Evolutionary conservation across 2,888 invertebrate species (phyloP).

Genomic region (Cephonodes hylas): DNA sequence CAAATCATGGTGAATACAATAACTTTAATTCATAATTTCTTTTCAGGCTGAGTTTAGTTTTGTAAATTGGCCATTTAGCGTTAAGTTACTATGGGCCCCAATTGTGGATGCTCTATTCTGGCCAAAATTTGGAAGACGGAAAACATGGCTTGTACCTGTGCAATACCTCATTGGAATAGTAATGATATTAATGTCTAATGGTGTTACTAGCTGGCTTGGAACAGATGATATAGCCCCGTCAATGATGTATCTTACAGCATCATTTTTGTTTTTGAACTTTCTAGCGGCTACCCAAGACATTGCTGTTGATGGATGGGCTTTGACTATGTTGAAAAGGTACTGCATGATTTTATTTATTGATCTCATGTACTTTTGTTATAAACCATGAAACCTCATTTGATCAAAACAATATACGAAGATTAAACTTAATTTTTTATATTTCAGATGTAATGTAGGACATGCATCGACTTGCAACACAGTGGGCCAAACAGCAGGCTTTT

Average conservation of each 20-base stretch:
- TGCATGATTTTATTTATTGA: neutral
- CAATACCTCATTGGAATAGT: constrained; percentile 95
- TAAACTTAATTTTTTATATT: constrained; percentile 38
- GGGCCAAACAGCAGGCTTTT: constrained; percentile 98
- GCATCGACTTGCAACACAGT: constrained; percentile 99
- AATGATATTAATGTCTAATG: constrained; percentile 92
- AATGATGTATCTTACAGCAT: constrained; percentile 88
- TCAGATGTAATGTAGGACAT: constrained; percentile 95
- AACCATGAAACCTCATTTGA: neutral
- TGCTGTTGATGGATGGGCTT: constrained; percentile 99
- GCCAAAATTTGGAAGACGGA: constrained; percentile 92
- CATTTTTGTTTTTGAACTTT: constrained; percentile 96
- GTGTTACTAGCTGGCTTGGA: constrained; percentile 89
- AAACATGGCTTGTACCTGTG: constrained; percentile 96
- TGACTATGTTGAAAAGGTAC: constrained; percentile 98
- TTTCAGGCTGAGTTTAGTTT: constrained; percentile 94
- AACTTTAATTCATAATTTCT: constrained; percentile 15
- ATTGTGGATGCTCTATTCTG: constrained; percentile 96
- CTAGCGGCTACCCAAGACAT: constrained; percentile 99
- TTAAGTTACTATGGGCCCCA: constrained; percentile 99
- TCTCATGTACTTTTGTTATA: neutral
- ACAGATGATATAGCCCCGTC: constrained; percentile 83
- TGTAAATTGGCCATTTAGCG: constrained; percentile 94
- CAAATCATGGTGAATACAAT: neutral
- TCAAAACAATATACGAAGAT: too few species aligned